Conservation (phyloP, 92 coral and sea anemone genomes). For the Palythoa grandiflora region DNA sequence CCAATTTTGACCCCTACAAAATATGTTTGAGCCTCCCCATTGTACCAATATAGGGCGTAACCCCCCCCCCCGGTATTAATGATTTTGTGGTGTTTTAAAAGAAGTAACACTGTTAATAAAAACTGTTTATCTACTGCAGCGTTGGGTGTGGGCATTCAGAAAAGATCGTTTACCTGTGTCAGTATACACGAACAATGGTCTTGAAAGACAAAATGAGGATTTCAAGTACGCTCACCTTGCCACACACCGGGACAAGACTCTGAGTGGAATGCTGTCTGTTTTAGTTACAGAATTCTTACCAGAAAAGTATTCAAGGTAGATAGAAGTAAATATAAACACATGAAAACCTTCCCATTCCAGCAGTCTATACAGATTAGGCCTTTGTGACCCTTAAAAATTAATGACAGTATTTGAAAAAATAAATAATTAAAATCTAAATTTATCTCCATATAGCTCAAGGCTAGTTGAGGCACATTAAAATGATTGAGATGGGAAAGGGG, state of each 20-base stretch:
- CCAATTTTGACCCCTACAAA: too few species aligned
- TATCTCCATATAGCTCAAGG: too few species aligned
- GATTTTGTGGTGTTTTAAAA: background rate
- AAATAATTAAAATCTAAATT: too few species aligned
- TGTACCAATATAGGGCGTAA: too few species aligned
- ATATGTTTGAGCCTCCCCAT: too few species aligned
- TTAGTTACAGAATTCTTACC: constrained; percentile 58
- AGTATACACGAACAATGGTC: constrained; percentile 66
- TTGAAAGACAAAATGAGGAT: constrained; percentile 58
- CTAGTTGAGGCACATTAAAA: too few species aligned
- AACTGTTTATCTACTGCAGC: constrained; percentile 33
- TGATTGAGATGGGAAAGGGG: too few species aligned
- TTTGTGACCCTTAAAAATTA: background rate
- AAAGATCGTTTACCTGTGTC: constrained; percentile 50
- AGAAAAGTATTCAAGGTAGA: constrained; percentile 44
- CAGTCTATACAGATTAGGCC: too few species aligned
- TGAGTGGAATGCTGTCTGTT: constrained; percentile 65
- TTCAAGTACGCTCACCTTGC: constrained; percentile 58
- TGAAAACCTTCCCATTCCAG: background rate
- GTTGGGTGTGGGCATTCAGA: constrained; percentile 64
- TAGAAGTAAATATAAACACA: background rate
- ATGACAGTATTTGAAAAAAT: background rate
- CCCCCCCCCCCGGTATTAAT: background rate
- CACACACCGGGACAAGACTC: constrained; percentile 41
- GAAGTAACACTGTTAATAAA: background rate